Conservation (phyloP, 1,140 invertebrate genomes). For the Aradophagus sp. region DNA sequence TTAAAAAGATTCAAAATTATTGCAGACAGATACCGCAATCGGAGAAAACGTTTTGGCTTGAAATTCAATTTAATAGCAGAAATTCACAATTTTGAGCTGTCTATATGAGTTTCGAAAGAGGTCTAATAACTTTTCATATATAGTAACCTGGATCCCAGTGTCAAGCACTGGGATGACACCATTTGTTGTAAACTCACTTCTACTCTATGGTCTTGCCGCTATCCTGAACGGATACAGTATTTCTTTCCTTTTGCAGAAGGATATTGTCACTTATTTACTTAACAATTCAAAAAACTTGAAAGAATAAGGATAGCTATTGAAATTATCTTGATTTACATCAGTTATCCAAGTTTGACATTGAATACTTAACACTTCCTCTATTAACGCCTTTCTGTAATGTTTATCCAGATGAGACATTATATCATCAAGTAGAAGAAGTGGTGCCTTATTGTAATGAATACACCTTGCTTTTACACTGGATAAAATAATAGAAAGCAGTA, state of each 20-base stretch:
- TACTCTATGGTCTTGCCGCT: no score
- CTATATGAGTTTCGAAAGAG: no score
- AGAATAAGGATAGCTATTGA: constrained; percentile 22
- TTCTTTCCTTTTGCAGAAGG: constrained; percentile 8
- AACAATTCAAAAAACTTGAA: constrained; percentile 22
- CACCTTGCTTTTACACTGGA: constrained; percentile 24
- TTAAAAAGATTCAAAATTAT: no score
- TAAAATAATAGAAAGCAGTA: constrained; percentile 24
- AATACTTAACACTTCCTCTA: constrained; percentile 22
- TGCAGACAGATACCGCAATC: no score
- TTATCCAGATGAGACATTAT: constrained; percentile 25
- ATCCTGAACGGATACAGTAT: constrained; percentile 1
- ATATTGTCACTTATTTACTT: constrained; percentile 12
- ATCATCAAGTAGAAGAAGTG: constrained; percentile 23
- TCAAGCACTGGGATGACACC: no score
- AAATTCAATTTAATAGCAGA: no score
- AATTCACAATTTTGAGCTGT: no score
- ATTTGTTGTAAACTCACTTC: no score
- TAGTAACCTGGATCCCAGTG: no score
- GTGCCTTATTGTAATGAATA: constrained; percentile 22
- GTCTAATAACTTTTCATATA: no score
- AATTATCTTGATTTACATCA: constrained; percentile 24
- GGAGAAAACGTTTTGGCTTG: no score
- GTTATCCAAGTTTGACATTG: constrained; percentile 25
- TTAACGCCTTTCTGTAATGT: constrained; percentile 24